These are phyloP conservation scores for Griposia aprilina DNA, from an alignment of 2,888 invertebrate species.

Conservation along the genomic window DNA sequence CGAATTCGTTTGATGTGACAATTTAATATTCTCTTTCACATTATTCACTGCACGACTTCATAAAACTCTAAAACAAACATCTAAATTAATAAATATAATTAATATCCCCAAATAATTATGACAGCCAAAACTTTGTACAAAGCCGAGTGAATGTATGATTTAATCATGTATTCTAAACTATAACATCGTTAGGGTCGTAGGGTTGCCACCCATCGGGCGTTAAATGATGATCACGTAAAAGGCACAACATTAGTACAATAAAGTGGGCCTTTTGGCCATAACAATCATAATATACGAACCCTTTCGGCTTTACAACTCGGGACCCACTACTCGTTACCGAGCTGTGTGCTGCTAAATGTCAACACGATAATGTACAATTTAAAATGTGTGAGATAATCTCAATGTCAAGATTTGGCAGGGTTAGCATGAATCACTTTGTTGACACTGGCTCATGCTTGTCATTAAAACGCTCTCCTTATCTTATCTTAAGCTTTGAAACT, in stretches of 20 bases:
- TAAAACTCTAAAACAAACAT: conserved; percentile 44
- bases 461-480: not conserved
- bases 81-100: conserved; percentile 42
- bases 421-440: conserved; percentile 11
- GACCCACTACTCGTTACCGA: conserved; percentile 76
- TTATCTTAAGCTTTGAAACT: not conserved
- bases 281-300: conserved; percentile 86
- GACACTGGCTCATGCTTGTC: not conserved
- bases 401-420: conserved; percentile 52
- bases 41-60: conserved; percentile 23
- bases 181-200: conserved; percentile 69
- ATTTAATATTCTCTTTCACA: conserved; percentile 22
- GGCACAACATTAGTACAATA: conserved; percentile 85
- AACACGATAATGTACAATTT: conserved; percentile 79
- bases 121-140: conserved; percentile 49
- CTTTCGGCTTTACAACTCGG: conserved; percentile 75
- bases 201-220: conserved; percentile 73
- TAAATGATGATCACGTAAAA: conserved; percentile 84
- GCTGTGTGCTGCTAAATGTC: conserved; percentile 74
- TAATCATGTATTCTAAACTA: conserved; percentile 74
- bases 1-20: conserved; percentile 21
- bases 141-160: conserved; percentile 66
- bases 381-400: conserved; percentile 71
- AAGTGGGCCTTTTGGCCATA: conserved; percentile 84
- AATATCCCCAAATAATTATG: conserved; percentile 56